Evolutionary conservation across 2,113 vertebrate genomes (phyloP).

Genomic region (Neodontobutis hainanensis): DNA sequence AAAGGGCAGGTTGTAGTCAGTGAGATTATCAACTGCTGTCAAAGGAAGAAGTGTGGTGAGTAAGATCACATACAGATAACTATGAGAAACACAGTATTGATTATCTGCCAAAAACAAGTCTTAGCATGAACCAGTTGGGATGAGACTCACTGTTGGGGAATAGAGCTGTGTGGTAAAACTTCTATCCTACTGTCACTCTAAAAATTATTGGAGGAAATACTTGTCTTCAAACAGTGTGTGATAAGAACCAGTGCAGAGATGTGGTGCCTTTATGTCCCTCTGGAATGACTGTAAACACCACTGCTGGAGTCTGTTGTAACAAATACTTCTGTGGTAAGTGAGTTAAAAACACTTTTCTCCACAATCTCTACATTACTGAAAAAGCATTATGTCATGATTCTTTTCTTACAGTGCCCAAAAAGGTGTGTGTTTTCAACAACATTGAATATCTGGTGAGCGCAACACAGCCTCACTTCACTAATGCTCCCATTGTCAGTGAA

Average conservation of each 20-base stretch:
- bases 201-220: no score
- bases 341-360: neutral
- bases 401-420: conserved; percentile 59
- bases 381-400: neutral
- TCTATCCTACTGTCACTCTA: no score
- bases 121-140: no score
- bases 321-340: conserved; percentile 54
- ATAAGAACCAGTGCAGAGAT: conserved; percentile 28
- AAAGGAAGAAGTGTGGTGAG: conserved; percentile 53
- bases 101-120: no score
- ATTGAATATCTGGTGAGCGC: conserved; percentile 70
- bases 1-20: conserved; percentile 47
- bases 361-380: neutral
- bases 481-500: no score
- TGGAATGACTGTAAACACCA: conserved; percentile 21
- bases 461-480: neutral
- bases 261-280: conserved; percentile 21
- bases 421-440: conserved; percentile 69
- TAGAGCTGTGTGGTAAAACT: no score
- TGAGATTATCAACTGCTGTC: conserved; percentile 48
- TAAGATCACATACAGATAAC: neutral
- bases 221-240: conserved; percentile 31
- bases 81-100: neutral
- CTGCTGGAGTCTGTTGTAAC: conserved; percentile 52
- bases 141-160: no score